phyloP scores from a whole-genome alignment of 2,797 vertebrate species.

The Periophthalmus magnuspinnatus region DNA sequence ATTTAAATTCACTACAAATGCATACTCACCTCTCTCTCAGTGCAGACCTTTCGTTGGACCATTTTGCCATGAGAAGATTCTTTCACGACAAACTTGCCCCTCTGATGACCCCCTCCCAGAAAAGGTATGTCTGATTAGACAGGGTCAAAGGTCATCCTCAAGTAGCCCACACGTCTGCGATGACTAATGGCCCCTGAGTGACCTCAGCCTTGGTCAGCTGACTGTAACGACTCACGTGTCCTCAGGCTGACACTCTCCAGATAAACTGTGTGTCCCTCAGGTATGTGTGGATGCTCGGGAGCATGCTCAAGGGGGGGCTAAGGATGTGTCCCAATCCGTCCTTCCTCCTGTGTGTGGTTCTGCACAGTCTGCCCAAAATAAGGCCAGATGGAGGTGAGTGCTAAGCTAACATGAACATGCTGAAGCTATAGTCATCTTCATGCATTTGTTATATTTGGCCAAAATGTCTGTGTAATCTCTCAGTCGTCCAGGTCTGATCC shows the following conservation, averaged over 20 bases:
- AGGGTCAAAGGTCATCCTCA: conserved; percentile 32
- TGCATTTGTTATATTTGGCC: not conserved
- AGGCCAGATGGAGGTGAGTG: conserved; percentile 81
- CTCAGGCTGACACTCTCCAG: conserved; percentile 4
- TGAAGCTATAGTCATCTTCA: not conserved
- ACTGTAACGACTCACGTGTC: conserved; percentile 7
- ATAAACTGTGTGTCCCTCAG: conserved; percentile 63
- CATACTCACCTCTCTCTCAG: conserved; percentile 70
- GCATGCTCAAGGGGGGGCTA: conserved; percentile 81
- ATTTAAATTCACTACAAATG: not conserved
- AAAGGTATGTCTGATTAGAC: conserved; percentile 74
- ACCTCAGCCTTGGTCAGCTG: conserved; percentile 20
- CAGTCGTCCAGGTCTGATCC: too few relatives aligned
- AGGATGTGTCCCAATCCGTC: conserved; percentile 84
- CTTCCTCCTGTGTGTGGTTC: conserved; percentile 87
- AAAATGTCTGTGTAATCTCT: too few relatives aligned
- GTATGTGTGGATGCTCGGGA: conserved; percentile 88
- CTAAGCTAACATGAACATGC: not conserved
- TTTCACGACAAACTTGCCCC: conserved; percentile 86
- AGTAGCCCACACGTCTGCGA: not conserved
- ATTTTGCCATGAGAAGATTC: conserved; percentile 93
- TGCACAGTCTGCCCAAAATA: conserved; percentile 82
- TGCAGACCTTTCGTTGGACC: conserved; percentile 90
- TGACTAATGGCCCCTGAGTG: conserved; percentile 18
- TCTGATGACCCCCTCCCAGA: conserved; percentile 91